Base-by-base conservation (phyloP, 2,888 invertebrate species). In the Campaea margaritaria region DNA sequence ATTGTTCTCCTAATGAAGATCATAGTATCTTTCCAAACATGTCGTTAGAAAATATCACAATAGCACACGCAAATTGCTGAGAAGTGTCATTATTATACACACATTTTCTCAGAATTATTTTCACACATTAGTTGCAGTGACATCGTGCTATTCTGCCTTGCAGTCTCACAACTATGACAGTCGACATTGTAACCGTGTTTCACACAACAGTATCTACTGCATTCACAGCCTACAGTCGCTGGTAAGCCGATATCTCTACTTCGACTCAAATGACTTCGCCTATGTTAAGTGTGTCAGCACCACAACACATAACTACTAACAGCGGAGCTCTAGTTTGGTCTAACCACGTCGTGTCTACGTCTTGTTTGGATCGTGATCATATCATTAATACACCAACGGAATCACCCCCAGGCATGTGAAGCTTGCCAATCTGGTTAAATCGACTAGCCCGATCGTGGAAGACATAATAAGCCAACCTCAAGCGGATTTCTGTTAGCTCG, bases 211-310 rank as follows among this genome's bases (percentile, higher is more conserved):
- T 57, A 42, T 28, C 43, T 13, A n/a, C 15, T 52, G 48, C 43
- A 46, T 34, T 50, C 12, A 27, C 11, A 12, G 54, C 38, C 38
- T 45, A 36, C 31, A 34, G 34, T 47, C 39, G 42, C 28, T 28
- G 31, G 50, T 50, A 50, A 53, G 12, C 14, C 62, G 62, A 62
- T 58, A 57, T 50, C 41, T 48, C 13, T n/a, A 36, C 51, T 36
- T 47, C 49, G 49, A 27, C 46, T 62, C 57, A 10, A 53, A 27
- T 56, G 12, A 48, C 56, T 39, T 36, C 14, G 41, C 8, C 41
- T 39, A 21, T 43, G 48, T 27, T 39, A 62, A 57, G 49, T 53
- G 49, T 53, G 61, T 57, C 62, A 49, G 44, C 28, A 21, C 28
- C 14, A 28, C 34, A 14, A 31, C 14, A 21, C 51, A 34, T 46